Percentiles rank a stretch among this genome's conserved stretches.
phyloP scores from a whole-genome alignment of 2,888 invertebrate species.

The Pristionchus fissidentatus region DNA sequence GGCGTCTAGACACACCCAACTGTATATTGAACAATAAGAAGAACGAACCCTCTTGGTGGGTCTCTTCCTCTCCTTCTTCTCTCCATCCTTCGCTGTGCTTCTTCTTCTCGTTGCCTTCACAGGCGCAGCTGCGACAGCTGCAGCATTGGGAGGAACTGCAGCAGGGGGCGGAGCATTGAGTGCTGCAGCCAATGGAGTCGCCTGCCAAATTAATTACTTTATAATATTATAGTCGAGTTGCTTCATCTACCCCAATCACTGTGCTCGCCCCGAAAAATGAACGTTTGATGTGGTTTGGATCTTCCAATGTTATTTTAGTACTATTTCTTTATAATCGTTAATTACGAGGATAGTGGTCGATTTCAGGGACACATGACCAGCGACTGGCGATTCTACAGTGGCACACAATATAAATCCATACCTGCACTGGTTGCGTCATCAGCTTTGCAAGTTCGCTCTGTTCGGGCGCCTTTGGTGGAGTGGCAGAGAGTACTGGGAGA shows the following conservation, averaged over 20 bases:
- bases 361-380: too few species aligned
- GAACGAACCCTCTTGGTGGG: constrained; percentile 26
- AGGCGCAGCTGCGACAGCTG: neutral
- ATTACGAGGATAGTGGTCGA: too few species aligned
- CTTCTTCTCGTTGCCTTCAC: neutral
- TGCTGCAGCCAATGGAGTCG: neutral
- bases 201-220: neutral
- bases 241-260: neutral
- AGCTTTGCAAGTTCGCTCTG: neutral
- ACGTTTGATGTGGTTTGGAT: too few species aligned
- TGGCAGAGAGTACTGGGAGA: neutral
- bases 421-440: constrained; percentile 1
- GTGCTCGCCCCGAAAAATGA: too few species aligned
- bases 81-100: neutral
- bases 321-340: too few species aligned
- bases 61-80: constrained; percentile 36
- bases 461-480: neutral
- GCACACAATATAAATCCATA: neutral
- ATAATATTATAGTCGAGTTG: neutral
- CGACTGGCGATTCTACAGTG: too few species aligned
- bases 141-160: neutral
- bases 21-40: too few species aligned
- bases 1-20: too few species aligned
- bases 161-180: neutral
- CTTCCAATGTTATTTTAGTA: too few species aligned